Percentiles rank a stretch among this genome's conserved stretches.
These are phyloP conservation scores for Ploceus nigricollis DNA, from an alignment of 2,113 vertebrate species.

Conservation along the genomic window DNA sequence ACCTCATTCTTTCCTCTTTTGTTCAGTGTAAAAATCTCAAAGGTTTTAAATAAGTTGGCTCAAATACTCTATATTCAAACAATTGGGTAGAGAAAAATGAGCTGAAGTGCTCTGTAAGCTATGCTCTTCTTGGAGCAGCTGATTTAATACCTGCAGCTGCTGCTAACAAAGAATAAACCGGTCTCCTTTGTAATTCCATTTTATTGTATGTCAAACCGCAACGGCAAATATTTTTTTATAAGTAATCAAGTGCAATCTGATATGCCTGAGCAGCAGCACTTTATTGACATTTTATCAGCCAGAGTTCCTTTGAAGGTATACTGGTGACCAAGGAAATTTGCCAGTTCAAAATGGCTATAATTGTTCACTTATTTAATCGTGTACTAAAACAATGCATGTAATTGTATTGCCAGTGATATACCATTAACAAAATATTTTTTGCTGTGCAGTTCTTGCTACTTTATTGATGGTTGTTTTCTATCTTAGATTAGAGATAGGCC, in stretches of 20 bases:
- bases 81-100: neutral
- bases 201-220: conserved; percentile 19
- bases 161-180: neutral
- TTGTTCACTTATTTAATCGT: conserved; percentile 54
- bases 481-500: conserved; percentile 5
- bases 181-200: conserved; percentile 30
- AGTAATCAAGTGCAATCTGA: conserved; percentile 55
- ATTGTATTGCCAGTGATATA: conserved; percentile 41
- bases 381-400: conserved; percentile 64
- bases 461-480: neutral
- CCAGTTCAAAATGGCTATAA: conserved; percentile 50
- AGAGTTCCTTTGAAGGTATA: conserved; percentile 43
- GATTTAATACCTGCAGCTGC: conserved; percentile 40
- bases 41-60: neutral
- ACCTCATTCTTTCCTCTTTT: neutral
- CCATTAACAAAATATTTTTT: conserved; percentile 62
- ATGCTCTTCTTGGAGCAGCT: conserved; percentile 16
- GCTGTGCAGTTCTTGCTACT: conserved; percentile 1
- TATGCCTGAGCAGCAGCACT: conserved; percentile 42
- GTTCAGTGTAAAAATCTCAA: neutral
- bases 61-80: neutral
- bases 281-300: conserved; percentile 60
- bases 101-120: neutral
- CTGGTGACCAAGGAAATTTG: conserved; percentile 44
- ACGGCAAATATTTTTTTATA: conserved; percentile 20